phyloP scores from a whole-genome alignment of 2,113 vertebrate genomes.

The Xiphophorus hellerii region DNA sequence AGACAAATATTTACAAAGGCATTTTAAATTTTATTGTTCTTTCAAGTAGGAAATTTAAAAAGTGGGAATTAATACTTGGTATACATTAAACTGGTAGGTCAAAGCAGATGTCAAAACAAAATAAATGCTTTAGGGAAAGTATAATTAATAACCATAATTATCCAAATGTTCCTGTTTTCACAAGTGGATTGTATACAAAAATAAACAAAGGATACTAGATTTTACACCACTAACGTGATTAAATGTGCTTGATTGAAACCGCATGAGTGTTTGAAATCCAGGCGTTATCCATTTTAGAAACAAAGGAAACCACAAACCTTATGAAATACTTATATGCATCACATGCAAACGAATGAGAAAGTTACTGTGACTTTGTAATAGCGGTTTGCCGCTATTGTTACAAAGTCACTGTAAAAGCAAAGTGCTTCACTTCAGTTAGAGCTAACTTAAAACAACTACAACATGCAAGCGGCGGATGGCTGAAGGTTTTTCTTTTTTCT shows the following conservation, averaged over 20 bases:
- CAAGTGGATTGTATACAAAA: conserved; percentile 62
- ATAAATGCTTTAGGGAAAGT: conserved; percentile 23
- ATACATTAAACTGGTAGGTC: too few relatives aligned
- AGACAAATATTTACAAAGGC: conserved; percentile 40
- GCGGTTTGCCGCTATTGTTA: conserved; percentile 26
- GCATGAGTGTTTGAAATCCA: conserved; percentile 52
- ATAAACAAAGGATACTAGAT: conserved; percentile 67
- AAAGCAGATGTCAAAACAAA: conserved; percentile 25
- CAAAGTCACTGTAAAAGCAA: conserved; percentile 13
- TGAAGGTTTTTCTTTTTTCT: conserved; percentile 42
- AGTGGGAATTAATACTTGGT: too few relatives aligned
- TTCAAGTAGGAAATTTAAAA: too few relatives aligned
- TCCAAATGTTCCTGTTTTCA: conserved; percentile 56
- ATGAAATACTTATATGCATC: conserved; percentile 52
- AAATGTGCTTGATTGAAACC: conserved; percentile 51
- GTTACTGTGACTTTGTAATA: conserved; percentile 4
- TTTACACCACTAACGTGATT: conserved; percentile 59
- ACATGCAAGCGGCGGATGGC: conserved; percentile 37
- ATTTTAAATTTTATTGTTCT: conserved; percentile 6
- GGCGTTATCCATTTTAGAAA: conserved; percentile 63
- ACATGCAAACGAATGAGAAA: conserved; percentile 29
- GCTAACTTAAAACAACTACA: conserved; percentile 38
- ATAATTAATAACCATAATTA: conserved; percentile 25
- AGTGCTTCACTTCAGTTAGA: conserved; percentile 56
- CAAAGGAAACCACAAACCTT: conserved; percentile 49